phyloP scores from a whole-genome alignment of 2,797 vertebrate genomes.

The Graptemys geographica region DNA sequence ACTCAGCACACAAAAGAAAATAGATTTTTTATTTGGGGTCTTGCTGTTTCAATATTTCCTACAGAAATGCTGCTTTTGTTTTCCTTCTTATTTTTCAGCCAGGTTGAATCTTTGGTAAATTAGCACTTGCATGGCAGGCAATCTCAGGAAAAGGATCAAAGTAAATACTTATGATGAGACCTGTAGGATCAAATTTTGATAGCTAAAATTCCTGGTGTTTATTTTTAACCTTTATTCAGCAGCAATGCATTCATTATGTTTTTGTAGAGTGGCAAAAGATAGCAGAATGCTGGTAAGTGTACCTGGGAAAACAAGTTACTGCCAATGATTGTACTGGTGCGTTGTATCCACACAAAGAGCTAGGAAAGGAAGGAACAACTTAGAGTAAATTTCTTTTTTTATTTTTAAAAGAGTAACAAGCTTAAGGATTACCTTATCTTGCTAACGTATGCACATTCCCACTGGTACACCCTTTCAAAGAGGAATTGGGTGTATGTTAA shows the following conservation, averaged over 20 bases:
- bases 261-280: conserved; percentile 18
- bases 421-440: neutral
- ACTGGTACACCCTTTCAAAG: neutral
- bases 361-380: neutral
- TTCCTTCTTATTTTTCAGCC: neutral
- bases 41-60: neutral
- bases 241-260: neutral
- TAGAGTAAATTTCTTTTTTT: neutral
- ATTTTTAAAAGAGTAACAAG: conserved; percentile 18
- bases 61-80: neutral
- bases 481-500: neutral
- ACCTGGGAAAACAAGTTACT: conserved; percentile 12
- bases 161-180: neutral
- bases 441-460: neutral
- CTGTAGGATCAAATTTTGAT: conserved; percentile 8
- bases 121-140: neutral
- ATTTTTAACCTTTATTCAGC: conserved; percentile 43
- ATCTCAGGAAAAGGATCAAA: conserved; percentile 6
- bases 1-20: conserved; percentile 27
- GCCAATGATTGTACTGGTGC: conserved; percentile 27
- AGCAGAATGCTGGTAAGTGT: neutral
- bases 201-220: conserved; percentile 41
- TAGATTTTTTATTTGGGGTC: conserved; percentile 26
- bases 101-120: conserved; percentile 39
- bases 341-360: conserved; percentile 8